Evolutionary conservation across 2,113 vertebrate genomes (phyloP).

Genomic region (Orcinus orca): DNA sequence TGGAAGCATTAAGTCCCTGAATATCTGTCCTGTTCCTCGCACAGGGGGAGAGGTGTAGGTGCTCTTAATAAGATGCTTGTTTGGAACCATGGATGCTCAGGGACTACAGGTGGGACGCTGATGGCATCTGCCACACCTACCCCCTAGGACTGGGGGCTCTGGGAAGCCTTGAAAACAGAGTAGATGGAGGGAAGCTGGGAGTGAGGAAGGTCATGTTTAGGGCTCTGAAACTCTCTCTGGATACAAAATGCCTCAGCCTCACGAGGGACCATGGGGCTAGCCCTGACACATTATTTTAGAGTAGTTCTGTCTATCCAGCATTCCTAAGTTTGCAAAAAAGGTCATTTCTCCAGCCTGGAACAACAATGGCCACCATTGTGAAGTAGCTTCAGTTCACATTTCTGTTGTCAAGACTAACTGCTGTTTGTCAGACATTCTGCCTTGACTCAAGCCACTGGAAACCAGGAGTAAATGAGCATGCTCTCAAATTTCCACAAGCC

Average conservation of each 20-base stretch:
- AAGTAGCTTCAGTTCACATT: background rate
- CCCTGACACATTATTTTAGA: background rate
- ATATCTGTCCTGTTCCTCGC: background rate
- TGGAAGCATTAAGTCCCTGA: background rate
- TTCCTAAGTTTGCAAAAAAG: background rate
- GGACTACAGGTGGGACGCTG: background rate
- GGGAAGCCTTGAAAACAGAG: background rate
- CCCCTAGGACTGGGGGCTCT: background rate
- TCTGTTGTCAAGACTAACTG: background rate
- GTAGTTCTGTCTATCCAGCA: background rate
- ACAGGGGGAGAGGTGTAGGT: background rate
- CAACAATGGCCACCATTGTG: background rate
- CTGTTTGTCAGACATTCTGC: background rate
- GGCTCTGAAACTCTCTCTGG: background rate
- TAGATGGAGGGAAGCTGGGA: background rate
- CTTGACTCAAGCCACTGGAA: background rate
- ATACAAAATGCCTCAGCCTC: background rate
- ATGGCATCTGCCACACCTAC: accelerated
- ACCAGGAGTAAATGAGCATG: background rate
- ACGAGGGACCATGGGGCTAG: background rate
- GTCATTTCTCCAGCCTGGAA: background rate
- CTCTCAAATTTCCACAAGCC: background rate
- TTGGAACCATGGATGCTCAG: background rate
- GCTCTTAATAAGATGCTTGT: background rate
- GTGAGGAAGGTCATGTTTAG: background rate